Percentiles rank a stretch among this genome's conserved stretches.
phyloP scores from a whole-genome alignment of 2,888 invertebrate genomes.

The Agrochola circellaris region DNA sequence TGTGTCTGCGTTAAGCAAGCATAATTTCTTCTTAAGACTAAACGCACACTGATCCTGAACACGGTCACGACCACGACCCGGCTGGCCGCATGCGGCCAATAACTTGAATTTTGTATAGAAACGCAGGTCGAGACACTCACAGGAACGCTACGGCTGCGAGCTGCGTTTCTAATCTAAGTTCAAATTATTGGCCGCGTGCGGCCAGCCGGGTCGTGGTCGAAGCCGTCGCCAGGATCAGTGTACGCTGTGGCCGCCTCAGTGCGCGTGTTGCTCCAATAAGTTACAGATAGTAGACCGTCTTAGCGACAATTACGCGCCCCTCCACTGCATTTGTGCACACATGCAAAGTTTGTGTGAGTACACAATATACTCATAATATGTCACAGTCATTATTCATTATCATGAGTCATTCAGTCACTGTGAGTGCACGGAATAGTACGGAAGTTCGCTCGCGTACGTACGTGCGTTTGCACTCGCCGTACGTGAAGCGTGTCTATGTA shows the following conservation, averaged over 20 bases:
- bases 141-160: background rate
- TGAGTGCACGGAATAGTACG: too few species aligned
- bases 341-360: background rate
- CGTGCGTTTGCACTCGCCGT: too few species aligned
- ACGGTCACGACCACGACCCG: background rate
- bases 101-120: background rate
- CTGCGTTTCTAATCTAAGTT: too few species aligned
- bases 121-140: background rate
- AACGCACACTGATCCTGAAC: background rate
- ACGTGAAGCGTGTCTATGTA: background rate
- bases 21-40: background rate
- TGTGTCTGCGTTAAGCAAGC: background rate
- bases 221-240: too few species aligned
- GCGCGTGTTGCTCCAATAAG: background rate
- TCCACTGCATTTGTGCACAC: background rate
- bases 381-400: too few species aligned
- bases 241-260: background rate
- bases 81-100: background rate
- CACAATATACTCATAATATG: background rate
- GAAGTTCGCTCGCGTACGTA: background rate
- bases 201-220: background rate
- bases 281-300: constrained; percentile 10
- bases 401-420: too few species aligned
- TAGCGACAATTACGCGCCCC: background rate
- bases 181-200: background rate